Conservation (phyloP, 2,113 vertebrate species). For the Phocoena sinus region DNA sequence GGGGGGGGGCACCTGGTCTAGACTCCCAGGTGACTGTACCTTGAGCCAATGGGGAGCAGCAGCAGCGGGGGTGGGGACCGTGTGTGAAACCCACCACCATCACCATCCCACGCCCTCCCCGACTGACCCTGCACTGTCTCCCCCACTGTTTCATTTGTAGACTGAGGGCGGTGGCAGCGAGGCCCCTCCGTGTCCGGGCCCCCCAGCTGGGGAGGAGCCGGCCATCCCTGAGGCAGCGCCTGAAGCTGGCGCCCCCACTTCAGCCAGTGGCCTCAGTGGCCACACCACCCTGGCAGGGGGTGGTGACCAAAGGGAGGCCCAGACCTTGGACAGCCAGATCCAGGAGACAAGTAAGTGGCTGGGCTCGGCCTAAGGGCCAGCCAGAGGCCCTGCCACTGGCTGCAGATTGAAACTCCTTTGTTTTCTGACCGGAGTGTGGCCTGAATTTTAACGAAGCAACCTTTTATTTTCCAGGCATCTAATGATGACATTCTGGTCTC, state of each 20-base stretch:
- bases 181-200: constrained; percentile 78
- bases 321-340: constrained; percentile 91
- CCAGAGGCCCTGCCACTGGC: constrained; percentile 68
- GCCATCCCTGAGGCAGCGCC: constrained; percentile 61
- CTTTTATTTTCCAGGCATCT: constrained; percentile 99
- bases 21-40: accelerated
- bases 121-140: constrained; percentile 76
- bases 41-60: background rate
- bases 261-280: constrained; percentile 87
- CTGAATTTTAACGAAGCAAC: constrained; percentile 77
- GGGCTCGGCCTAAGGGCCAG: constrained; percentile 54
- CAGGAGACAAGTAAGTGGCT: constrained; percentile 96
- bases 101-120: constrained; percentile 70
- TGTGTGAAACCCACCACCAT: background rate
- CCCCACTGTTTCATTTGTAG: constrained; percentile 85
- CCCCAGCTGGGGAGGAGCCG: constrained; percentile 78
- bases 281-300: constrained; percentile 79
- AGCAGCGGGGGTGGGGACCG: background rate
- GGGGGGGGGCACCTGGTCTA: background rate
- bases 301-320: constrained; percentile 87
- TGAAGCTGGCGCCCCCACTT: constrained; percentile 74
- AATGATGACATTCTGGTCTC: constrained; percentile 94
- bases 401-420: constrained; percentile 52
- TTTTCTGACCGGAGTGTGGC: constrained; percentile 30
- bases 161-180: constrained; percentile 87